phyloP scores from a whole-genome alignment of 2,888 invertebrate species.

The Orchesellides sinensis region DNA sequence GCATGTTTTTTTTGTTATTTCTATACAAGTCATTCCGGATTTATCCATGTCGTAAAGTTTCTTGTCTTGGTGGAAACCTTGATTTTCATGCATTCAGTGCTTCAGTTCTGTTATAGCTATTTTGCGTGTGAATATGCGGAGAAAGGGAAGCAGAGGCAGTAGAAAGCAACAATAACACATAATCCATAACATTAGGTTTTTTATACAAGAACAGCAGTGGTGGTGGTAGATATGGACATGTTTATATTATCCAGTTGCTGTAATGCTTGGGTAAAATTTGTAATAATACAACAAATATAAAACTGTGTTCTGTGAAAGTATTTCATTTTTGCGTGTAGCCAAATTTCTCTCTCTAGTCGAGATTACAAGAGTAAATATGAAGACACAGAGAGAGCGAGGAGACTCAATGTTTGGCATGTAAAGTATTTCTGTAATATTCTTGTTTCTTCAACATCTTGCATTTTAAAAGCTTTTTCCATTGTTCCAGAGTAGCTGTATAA shows the following conservation, averaged over 20 bases:
- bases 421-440: not conserved
- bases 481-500: conserved; percentile 9
- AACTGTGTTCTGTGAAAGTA: conserved; percentile 43
- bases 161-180: not conserved
- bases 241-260: conserved; percentile 1
- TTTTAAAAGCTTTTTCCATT: not conserved
- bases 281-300: conserved; percentile 10
- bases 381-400: not conserved
- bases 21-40: conserved; percentile 35
- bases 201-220: conserved; percentile 5
- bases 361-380: conserved; percentile 23
- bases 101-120: conserved; percentile 47
- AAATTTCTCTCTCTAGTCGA: conserved; percentile 41
- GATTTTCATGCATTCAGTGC: conserved; percentile 32
- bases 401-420: not conserved
- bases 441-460: not conserved
- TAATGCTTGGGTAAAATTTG: conserved; percentile 8
- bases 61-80: conserved; percentile 46
- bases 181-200: not conserved
- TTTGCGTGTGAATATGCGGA: conserved; percentile 58
- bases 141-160: conserved; percentile 21
- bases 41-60: conserved; percentile 51
- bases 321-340: conserved; percentile 59
- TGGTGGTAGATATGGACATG: not conserved
- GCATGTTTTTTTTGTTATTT: conserved; percentile 18